These are phyloP conservation scores for Cladorhizidae sp. DNA, from an alignment of 37 sponge, comb jelly and placozoan genomes.

Conservation along the genomic window DNA sequence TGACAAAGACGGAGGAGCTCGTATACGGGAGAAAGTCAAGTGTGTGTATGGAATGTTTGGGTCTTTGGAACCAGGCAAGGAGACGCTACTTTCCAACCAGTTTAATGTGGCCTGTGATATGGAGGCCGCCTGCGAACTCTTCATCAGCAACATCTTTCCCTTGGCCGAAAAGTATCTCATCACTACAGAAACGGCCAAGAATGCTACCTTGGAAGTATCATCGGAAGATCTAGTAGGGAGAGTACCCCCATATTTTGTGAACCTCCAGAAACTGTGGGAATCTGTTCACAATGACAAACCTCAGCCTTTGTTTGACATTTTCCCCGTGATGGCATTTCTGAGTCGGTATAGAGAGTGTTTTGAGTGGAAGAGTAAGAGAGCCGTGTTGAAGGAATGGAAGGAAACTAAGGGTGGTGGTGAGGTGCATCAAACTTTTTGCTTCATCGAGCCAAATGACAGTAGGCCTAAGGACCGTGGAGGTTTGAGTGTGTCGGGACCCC, in stretches of 20 bases:
- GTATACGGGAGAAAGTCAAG: slow-evolving; percentile 2
- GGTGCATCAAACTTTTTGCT: neutral
- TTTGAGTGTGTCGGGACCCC: neutral
- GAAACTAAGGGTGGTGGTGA: neutral
- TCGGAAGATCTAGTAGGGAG: slow-evolving; percentile 1
- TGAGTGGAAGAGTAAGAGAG: slow-evolving; percentile 29
- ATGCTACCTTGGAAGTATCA: neutral
- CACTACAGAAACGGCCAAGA: slow-evolving; percentile 44
- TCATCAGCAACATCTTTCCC: slow-evolving; percentile 28
- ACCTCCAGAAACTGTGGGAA: slow-evolving; percentile 35
- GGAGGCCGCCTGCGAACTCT: slow-evolving; percentile 19
- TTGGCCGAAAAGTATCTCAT: slow-evolving; percentile 14
- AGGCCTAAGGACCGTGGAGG: neutral
- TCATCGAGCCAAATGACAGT: slow-evolving; percentile 3
- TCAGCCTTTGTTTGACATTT: slow-evolving; percentile 55
- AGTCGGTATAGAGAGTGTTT: slow-evolving; percentile 10
- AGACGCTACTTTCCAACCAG: slow-evolving; percentile 31
- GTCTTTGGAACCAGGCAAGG: slow-evolving; percentile 10
- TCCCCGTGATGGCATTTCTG: slow-evolving; percentile 46
- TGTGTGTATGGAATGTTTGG: slow-evolving; percentile 55
- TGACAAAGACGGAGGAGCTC: neutral
- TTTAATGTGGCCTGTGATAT: slow-evolving; percentile 60
- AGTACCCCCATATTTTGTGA: slow-evolving; percentile 8
- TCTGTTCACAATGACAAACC: slow-evolving; percentile 15
- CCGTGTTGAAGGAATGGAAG: slow-evolving; percentile 29